Evolutionary conservation across 2,888 invertebrate genomes (phyloP).

Genomic region (Zygothrica quintamaculata): DNA sequence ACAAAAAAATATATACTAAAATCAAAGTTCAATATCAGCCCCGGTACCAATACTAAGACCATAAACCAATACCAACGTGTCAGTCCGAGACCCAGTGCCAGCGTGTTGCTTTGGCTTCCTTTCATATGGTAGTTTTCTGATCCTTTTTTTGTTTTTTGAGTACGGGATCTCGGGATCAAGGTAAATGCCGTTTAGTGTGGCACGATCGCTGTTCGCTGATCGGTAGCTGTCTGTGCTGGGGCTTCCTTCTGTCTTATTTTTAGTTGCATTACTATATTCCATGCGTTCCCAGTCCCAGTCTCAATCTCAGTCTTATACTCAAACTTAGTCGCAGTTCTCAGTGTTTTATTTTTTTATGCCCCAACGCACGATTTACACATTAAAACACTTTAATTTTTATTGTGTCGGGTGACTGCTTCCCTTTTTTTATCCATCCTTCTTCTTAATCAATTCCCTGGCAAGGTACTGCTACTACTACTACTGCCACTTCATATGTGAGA

Average conservation of each 20-base stretch:
- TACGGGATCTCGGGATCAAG: slow-evolving; percentile 63
- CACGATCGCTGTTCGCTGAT: slow-evolving; percentile 67
- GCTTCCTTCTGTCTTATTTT: slow-evolving; percentile 62
- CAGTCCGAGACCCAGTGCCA: neutral
- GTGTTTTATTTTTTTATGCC: slow-evolving; percentile 49
- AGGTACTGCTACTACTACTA: slow-evolving; percentile 50
- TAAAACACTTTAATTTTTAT: slow-evolving; percentile 81
- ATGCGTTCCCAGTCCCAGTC: slow-evolving; percentile 25
- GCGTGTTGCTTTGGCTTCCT: slow-evolving; percentile 66
- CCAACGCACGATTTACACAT: slow-evolving; percentile 82
- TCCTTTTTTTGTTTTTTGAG: slow-evolving; percentile 23
- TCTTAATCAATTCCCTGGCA: slow-evolving; percentile 63
- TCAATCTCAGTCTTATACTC: no score
- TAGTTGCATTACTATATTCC: slow-evolving; percentile 45
- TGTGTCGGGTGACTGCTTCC: slow-evolving; percentile 59
- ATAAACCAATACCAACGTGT: neutral
- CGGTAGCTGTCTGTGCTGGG: slow-evolving; percentile 63
- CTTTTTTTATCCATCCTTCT: slow-evolving; percentile 32
- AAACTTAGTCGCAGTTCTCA: slow-evolving; percentile 18
- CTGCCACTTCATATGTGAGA: slow-evolving; percentile 67
- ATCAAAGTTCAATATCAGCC: slow-evolving; percentile 74
- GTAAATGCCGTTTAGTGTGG: slow-evolving; percentile 76
- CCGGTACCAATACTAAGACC: slow-evolving; percentile 20
- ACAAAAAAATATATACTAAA: slow-evolving; percentile 34
- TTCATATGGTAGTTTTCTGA: slow-evolving; percentile 15